Evolutionary conservation across 2,797 vertebrate genomes (phyloP).

Genomic region (Dallia pectoralis): DNA sequence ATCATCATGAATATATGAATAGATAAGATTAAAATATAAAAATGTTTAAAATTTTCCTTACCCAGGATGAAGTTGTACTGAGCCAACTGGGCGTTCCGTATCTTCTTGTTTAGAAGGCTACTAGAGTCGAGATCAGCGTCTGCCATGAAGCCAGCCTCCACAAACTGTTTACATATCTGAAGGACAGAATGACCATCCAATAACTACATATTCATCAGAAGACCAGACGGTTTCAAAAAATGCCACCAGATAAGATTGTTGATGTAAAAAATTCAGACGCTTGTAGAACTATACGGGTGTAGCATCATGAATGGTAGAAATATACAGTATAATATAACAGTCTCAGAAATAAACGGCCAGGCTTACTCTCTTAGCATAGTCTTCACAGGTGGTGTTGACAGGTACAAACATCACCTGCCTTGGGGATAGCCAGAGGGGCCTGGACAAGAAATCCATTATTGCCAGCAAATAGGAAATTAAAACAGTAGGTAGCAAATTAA

Average conservation of each 20-base stretch:
- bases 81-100: conserved; percentile 90
- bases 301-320: neutral
- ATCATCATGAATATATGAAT: neutral
- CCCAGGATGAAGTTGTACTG: conserved; percentile 97
- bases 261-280: neutral
- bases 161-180: conserved; percentile 85
- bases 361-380: conserved; percentile 82
- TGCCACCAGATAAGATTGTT: neutral
- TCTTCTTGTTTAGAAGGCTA: conserved; percentile 93
- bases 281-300: neutral
- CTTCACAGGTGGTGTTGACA: conserved; percentile 83
- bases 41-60: conserved; percentile 58
- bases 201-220: neutral
- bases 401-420: conserved; percentile 92
- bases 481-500: neutral
- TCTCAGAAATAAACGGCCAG: neutral
- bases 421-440: conserved; percentile 96
- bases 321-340: neutral
- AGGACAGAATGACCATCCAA: neutral
- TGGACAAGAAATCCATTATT: conserved; percentile 46
- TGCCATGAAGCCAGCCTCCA: conserved; percentile 88
- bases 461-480: neutral
- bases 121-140: conserved; percentile 89
- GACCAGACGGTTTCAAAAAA: neutral
- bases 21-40: too few relatives aligned